Base-by-base conservation (phyloP, 2,888 invertebrate species). In the Tolmerus cingulatus region DNA sequence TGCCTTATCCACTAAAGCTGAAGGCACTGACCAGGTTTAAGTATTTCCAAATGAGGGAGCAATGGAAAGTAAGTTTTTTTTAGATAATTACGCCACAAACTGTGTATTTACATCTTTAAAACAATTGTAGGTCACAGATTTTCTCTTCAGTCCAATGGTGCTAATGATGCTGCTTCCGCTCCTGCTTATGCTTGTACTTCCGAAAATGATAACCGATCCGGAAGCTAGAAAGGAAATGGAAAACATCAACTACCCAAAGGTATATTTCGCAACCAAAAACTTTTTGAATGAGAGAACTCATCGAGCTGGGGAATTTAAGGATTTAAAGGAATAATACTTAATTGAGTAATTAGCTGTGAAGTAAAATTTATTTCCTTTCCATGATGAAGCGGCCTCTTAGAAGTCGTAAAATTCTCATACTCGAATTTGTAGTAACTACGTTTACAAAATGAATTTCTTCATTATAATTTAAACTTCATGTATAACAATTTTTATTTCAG, bases 131-230 rank as follows among this genome's bases (percentile, higher is more conserved):
- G 94, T 99, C 14, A 98, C 98, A 0, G 99, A 99, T 93, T 97
- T 99, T 92, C 92, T 99, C 46, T 97, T 98, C 92, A 98, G 97
- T 92, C 99, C 99, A 2, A 99, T 99, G 98, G 97, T 99, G 5
- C 94, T 99, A 88, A 99, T 99, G 97, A 99, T 99, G 98, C 95
- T 99, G 30, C 92, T 99, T 89, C 99, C 99, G 0, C 93, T 99
- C 43, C 91, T 98, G 5, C 93, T 99, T 7, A 96, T 99, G 90
- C 96, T 98, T 95, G 94, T 99, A 88, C 93, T 99, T 90, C 98
- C 99, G 0, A 98, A 98, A 92, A 96, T 99, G 95, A 97, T 99
- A 96, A 98, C 98, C 91, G 99, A 99, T 93, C 98, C 99, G 5
- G 98, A 99, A 92, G 97, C 99, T 2, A 97, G 98, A 91, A 98